These are phyloP conservation scores for Emydocephalus ijimae DNA, from an alignment of 2,113 vertebrate species.

Conservation along the genomic window DNA sequence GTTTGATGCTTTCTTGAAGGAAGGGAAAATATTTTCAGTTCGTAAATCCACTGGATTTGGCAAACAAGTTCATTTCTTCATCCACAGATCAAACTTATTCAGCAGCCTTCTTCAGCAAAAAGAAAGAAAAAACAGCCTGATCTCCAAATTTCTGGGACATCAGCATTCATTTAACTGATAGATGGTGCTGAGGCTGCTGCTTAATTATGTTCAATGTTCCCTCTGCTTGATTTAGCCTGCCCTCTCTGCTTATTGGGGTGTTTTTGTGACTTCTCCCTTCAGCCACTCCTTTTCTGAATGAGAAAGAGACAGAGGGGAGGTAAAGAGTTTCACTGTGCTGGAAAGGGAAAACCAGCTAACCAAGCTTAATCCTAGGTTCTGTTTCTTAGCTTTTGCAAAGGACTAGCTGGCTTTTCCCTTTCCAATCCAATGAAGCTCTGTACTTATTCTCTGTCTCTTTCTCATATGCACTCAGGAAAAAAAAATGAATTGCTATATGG, in stretches of 20 bases:
- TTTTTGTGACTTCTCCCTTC: not conserved
- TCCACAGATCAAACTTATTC: not conserved
- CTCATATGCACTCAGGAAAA: not conserved
- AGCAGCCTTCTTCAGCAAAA: not conserved
- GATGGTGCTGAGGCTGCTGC: not conserved
- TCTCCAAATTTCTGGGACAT: not conserved
- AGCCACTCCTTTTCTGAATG: not conserved
- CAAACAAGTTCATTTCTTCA: not conserved
- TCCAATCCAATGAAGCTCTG: not conserved
- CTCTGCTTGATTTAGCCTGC: not conserved
- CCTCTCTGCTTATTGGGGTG: not conserved
- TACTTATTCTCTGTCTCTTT: not conserved
- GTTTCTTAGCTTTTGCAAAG: not conserved
- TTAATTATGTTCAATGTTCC: not conserved
- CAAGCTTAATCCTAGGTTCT: not conserved
- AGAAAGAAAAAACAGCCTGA: not conserved
- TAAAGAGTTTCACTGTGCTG: not conserved
- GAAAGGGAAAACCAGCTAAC: not conserved
- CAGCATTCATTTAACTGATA: not conserved
- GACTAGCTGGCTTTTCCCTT: not conserved
- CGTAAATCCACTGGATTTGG: not conserved
- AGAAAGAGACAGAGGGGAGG: not conserved
- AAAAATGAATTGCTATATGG: not conserved
- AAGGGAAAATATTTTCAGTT: not conserved
- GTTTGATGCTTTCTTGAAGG: not conserved